Conservation (phyloP, 2,797 vertebrate species). For the Sebastes matsubarae region DNA sequence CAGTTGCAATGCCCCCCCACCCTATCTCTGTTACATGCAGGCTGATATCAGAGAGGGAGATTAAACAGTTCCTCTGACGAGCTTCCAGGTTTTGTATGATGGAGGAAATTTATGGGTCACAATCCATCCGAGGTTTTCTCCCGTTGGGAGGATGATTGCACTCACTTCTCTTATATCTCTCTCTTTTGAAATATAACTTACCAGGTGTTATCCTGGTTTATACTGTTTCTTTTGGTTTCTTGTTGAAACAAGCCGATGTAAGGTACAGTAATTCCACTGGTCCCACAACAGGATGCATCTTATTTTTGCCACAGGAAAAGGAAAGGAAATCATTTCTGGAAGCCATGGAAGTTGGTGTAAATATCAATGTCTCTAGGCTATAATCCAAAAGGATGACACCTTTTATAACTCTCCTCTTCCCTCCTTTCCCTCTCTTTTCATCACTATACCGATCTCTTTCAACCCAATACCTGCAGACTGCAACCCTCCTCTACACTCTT, state of each 20-base stretch:
- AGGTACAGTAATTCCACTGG: neutral
- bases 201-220: neutral
- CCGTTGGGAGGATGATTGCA: neutral
- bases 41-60: constrained; percentile 50
- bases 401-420: constrained; percentile 3
- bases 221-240: neutral
- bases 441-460: constrained; percentile 13
- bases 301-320: neutral
- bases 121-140: constrained; percentile 28
- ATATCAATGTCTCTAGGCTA: constrained; percentile 21
- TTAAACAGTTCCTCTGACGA: constrained; percentile 64
- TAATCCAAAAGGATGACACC: constrained; percentile 25
- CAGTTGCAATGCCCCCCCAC: constrained; percentile 30
- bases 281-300: neutral
- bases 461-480: constrained; percentile 30
- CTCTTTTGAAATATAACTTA: neutral
- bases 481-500: constrained; percentile 16
- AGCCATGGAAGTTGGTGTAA: constrained; percentile 35
- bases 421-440: constrained; percentile 20
- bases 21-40: constrained; percentile 25
- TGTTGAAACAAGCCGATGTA: neutral
- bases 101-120: constrained; percentile 40
- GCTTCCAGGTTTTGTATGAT: constrained; percentile 74
- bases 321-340: neutral
- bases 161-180: neutral